phyloP scores from a whole-genome alignment of 2,113 vertebrate species.

The Gobio gobio region DNA sequence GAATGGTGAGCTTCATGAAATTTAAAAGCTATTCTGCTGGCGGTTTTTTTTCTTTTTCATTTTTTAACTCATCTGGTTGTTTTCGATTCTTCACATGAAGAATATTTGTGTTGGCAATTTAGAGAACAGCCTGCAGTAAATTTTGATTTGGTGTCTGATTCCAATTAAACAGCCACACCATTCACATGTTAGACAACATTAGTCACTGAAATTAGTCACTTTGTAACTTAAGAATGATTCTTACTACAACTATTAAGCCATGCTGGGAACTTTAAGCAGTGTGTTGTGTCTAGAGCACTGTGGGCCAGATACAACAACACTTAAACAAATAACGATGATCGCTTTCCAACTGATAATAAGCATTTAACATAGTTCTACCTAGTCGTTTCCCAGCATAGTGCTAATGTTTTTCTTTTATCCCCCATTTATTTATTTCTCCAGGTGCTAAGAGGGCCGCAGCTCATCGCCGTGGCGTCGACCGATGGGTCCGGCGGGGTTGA shows the following conservation, averaged over 20 bases:
- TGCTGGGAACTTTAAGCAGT: constrained; percentile 1
- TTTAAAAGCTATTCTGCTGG: neutral
- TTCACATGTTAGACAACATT: neutral
- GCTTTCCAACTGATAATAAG: neutral
- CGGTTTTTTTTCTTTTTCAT: neutral
- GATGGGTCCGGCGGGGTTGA: constrained; percentile 86
- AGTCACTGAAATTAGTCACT: constrained; percentile 2
- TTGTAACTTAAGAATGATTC: neutral
- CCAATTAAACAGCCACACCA: neutral
- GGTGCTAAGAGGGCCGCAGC: constrained; percentile 93
- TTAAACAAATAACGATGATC: neutral
- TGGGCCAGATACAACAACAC: neutral
- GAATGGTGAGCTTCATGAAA: neutral
- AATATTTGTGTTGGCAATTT: neutral
- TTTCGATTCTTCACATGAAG: neutral
- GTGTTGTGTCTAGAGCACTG: neutral
- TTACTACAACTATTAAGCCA: neutral
- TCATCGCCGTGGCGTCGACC: constrained; percentile 94
- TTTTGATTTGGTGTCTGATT: neutral
- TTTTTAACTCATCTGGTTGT: neutral
- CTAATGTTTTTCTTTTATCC: neutral
- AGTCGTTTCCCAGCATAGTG: neutral
- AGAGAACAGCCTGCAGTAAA: neutral
- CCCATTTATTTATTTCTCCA: constrained; percentile 53
- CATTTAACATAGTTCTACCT: neutral